Evolutionary conservation across 2,888 invertebrate species (phyloP).

Genomic region (Spisula subtruncata): DNA sequence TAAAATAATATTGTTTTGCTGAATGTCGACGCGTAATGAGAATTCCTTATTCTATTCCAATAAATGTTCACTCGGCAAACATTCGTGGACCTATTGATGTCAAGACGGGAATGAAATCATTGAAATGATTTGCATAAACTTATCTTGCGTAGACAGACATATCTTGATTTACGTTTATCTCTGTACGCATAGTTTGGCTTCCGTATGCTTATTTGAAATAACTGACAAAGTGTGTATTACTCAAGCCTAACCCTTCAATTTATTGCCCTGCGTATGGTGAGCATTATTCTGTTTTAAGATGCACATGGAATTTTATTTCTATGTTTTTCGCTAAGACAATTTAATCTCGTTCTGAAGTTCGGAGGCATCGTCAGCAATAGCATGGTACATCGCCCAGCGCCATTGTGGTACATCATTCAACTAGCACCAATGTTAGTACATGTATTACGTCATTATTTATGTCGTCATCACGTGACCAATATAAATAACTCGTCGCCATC

Average conservation of each 20-base stretch:
- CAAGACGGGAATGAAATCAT: neutral
- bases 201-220: slow-evolving; percentile 5
- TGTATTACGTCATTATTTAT: no score
- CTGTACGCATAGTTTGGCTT: slow-evolving; percentile 5
- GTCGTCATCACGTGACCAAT: no score
- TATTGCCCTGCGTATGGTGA: neutral
- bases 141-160: slow-evolving; percentile 17
- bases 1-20: slow-evolving; percentile 15
- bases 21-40: neutral
- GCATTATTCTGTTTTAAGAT: neutral
- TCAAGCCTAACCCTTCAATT: neutral
- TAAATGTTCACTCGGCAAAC: slow-evolving; percentile 12
- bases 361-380: no score
- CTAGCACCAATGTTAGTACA: no score
- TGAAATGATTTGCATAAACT: slow-evolving; percentile 31
- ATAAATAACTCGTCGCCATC: no score
- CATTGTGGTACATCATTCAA: no score
- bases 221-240: slow-evolving; percentile 16
- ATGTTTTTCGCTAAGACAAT: neutral
- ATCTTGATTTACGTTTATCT: slow-evolving; percentile 1
- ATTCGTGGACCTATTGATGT: slow-evolving; percentile 6
- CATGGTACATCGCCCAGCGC: no score
- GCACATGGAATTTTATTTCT: neutral
- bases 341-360: no score
- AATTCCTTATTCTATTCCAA: neutral